Evolutionary conservation across 2,113 vertebrate genomes (phyloP).

Genomic region (Geococcyx californianus): DNA sequence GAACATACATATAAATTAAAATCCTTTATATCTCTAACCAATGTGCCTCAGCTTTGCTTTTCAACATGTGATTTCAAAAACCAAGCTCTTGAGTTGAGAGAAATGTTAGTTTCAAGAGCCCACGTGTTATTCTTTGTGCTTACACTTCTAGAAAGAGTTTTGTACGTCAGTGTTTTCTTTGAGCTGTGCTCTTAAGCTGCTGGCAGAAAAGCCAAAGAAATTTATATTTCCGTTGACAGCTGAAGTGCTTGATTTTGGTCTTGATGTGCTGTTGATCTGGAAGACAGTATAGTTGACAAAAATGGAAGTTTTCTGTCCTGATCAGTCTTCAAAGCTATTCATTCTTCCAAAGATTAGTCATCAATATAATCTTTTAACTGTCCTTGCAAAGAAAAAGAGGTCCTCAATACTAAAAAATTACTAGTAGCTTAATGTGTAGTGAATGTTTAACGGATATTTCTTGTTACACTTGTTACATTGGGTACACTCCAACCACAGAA

Average conservation of each 20-base stretch:
- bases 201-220: not conserved
- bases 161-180: not conserved
- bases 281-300: not conserved
- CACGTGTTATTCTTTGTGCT: not conserved
- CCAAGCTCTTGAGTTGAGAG: not conserved
- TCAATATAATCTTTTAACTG: not conserved
- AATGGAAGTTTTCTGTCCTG: not conserved
- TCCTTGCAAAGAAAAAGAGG: not conserved
- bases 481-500: not conserved
- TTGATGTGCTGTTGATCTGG: not conserved
- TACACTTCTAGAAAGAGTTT: not conserved
- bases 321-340: not conserved
- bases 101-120: not conserved
- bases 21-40: not conserved
- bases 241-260: not conserved
- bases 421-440: not conserved
- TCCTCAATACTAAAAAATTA: not conserved
- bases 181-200: not conserved
- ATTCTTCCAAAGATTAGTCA: not conserved
- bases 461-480: not conserved
- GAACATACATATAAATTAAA: not conserved
- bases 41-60: not conserved
- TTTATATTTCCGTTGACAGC: not conserved
- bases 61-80: not conserved
- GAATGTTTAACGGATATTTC: not conserved